Conservation (phyloP, 2,797 vertebrate genomes). For the Austrolebias charrua region DNA sequence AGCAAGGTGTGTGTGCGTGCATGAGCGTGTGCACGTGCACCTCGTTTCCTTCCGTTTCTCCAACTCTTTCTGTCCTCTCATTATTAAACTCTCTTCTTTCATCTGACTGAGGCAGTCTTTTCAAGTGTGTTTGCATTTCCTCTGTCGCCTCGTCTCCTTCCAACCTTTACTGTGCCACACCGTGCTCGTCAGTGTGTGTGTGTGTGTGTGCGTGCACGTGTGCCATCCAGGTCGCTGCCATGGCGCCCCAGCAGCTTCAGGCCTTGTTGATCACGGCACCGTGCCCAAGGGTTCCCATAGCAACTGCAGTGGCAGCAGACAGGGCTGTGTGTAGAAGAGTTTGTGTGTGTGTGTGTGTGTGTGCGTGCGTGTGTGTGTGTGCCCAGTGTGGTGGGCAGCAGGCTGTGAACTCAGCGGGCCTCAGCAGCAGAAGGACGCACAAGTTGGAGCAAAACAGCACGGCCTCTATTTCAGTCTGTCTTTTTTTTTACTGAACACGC, state of each 20-base stretch:
- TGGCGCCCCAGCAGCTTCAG: constrained; percentile 68
- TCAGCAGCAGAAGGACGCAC: constrained; percentile 53
- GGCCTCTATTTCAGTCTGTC: constrained; percentile 31
- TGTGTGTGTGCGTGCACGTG: constrained; percentile 19
- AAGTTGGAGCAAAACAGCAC: constrained; percentile 44
- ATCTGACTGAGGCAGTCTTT: constrained; percentile 34
- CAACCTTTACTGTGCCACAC: constrained; percentile 25
- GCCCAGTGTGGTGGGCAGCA: constrained; percentile 67
- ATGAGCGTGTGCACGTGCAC: constrained; percentile 16
- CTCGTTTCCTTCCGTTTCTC: constrained; percentile 29
- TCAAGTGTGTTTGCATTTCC: constrained; percentile 29
- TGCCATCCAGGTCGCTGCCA: constrained; percentile 70
- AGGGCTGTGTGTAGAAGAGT: constrained; percentile 52
- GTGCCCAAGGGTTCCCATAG: constrained; percentile 76
- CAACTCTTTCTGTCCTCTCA: constrained; percentile 37
- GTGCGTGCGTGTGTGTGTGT: constrained; percentile 50
- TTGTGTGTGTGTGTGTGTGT: constrained; percentile 27
- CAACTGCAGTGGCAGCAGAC: constrained; percentile 74
- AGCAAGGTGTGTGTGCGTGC: constrained; percentile 26
- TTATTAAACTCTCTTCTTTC: constrained; percentile 28
- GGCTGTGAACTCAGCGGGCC: constrained; percentile 72
- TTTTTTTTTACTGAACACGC: constrained; percentile 8
- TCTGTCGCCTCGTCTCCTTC: constrained; percentile 33
- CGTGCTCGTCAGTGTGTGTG: constrained; percentile 7
- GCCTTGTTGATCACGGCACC: constrained; percentile 75